Conservation (phyloP, 2,797 vertebrate genomes). For the Heliangelus exortis region DNA sequence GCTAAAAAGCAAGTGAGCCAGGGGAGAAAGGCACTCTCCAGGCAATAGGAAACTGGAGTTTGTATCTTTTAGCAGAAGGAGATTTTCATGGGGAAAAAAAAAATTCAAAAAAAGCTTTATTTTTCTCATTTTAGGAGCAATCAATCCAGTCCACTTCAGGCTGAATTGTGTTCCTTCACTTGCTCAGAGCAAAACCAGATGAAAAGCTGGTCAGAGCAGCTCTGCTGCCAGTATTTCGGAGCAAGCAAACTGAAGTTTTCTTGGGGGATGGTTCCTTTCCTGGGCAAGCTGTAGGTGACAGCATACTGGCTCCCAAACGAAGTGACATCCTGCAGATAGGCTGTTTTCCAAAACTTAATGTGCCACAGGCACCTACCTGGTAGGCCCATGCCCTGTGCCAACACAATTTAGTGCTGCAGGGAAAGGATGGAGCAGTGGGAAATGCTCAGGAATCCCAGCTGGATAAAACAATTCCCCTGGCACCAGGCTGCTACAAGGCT, state of each 20-base stretch:
- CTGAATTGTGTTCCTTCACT: neutral
- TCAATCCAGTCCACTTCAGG: neutral
- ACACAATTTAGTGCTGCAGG: neutral
- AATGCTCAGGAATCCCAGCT: neutral
- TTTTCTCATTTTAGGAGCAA: neutral
- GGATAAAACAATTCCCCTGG: neutral
- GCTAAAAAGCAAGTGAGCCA: neutral
- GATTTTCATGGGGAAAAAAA: neutral
- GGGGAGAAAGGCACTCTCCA: neutral
- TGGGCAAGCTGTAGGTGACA: neutral
- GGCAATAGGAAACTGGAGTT: neutral
- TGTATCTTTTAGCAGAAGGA: neutral
- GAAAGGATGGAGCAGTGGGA: neutral
- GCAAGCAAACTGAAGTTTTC: neutral
- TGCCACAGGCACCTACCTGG: neutral
- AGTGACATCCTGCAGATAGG: neutral
- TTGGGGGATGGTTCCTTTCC: neutral
- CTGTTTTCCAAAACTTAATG: neutral
- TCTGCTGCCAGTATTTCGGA: neutral
- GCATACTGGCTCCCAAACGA: neutral
- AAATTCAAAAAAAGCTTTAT: neutral
- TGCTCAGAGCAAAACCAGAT: neutral
- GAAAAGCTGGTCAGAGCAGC: neutral
- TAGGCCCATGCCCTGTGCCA: fast-evolving
- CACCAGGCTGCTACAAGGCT: fast-evolving